Evolutionary conservation across 1,140 invertebrate genomes (phyloP), one percentile per base, ranked within the genome.

Genomic region (Ditylenchus dipsaci): DNA sequence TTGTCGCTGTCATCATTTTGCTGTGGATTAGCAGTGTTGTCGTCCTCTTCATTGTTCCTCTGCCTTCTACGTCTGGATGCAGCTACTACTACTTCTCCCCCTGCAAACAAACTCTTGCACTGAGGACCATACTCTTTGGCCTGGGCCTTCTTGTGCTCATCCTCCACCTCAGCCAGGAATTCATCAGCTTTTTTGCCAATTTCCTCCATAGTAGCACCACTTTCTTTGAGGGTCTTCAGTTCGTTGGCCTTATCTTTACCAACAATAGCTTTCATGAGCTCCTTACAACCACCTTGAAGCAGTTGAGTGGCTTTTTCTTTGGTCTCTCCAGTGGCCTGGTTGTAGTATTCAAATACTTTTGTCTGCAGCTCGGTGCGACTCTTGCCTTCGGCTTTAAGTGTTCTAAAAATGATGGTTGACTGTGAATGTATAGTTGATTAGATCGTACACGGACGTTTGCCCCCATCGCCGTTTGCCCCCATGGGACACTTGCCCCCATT

Each of bases 281-380:
- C 65, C 1, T 43, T 21, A 45, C 75, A 77, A 17, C 74, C 74
- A 58, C 49, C 73, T 57, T 72, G 21, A 1, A 76, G 47, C 23
- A 56, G 62, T 42, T 68, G 67, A 1, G 65, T 43, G 9, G 74
- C 74, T 27, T 75, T 78, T 30, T 23, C 73, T 38, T 71, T 69
- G 7, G 33, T 26, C 23, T 77, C 75, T 17, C 75, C 72, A 9
- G 56, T 74, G 30, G 62, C 43, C 13, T 38, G 23, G 15, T 72
- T 68, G 23, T 78, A 74, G 58, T 45, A 72, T 49, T 77, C 76
- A 57, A 77, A 56, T 7, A 75, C 75, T 58, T 74, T 77, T 49
- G 19, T 26, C 15, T 73, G 73, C 3, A 73, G 45, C 15, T 78
- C 76, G 21, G 47, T 56, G 13, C 59, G 19, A 9, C 21, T 19